Base-by-base conservation (phyloP, 2,888 invertebrate genomes). In the Watsonalla binaria region DNA sequence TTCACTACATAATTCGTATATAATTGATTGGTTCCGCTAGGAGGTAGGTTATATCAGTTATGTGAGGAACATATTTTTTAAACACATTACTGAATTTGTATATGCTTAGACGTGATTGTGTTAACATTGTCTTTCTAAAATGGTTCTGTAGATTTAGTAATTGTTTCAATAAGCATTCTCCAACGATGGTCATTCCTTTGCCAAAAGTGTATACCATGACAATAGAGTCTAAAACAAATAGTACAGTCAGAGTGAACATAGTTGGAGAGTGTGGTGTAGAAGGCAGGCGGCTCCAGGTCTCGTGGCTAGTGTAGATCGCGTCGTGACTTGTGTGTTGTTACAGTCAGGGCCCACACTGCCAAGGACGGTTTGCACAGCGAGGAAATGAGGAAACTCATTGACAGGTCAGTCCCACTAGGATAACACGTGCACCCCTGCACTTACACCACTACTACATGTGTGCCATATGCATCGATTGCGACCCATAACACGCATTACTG, bases 351-450 rank as follows among this genome's bases (percentile, higher is more conserved):
- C 84, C 93, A 93, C 84, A 92, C 92, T 85, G 92, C 92, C 93
- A 96, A 96, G 96, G 96, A 97, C 94, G 96, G 95, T 93, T 95
- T 96, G 94, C 94, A 96, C 92, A 96, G 95, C 92, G 97, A 97
- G 93, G 97, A 97, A 94, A 97, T 97, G 96, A 95, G 97, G 93
- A 97, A 97, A 94, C 96, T 97, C 92, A 96, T 97, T 93, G 97
- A 97, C 95, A 97, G 97, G 97, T 97, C 94, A 96, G 94, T 95
- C 85, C 70, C 58, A 54, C 62, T 66, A 78, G 81, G 68, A 74
- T 73, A 59, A 67, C 71, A 64, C 59, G 65, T 62, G 54, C 58
- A 56, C 60, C 58, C 49, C 53, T 51, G 51, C 55, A 49, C 52
- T 51, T 50, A 54, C 51, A 37, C 47, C 6, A 54, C 48, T 35